phyloP scores from a whole-genome alignment of 2,113 vertebrate genomes.

The Xenopus laevis region DNA sequence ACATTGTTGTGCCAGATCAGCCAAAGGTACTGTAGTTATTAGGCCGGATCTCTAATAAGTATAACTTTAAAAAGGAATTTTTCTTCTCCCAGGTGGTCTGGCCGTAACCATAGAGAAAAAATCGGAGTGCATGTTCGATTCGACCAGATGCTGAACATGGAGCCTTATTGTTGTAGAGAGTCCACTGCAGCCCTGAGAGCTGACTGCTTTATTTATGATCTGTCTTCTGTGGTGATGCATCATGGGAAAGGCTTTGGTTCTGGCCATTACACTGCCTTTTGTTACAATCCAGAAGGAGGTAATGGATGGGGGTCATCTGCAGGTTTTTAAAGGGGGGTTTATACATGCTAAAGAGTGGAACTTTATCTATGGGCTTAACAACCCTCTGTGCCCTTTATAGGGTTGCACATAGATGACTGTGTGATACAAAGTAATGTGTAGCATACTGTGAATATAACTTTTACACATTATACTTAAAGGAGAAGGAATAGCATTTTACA shows the following conservation, averaged over 20 bases:
- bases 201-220: slow-evolving; percentile 71
- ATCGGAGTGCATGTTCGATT: slow-evolving; percentile 73
- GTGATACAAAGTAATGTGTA: too few species aligned
- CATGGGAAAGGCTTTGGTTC: slow-evolving; percentile 79
- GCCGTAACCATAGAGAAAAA: slow-evolving; percentile 74
- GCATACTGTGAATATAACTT: too few species aligned
- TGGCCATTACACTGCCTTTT: slow-evolving; percentile 79
- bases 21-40: too few species aligned
- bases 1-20: too few species aligned
- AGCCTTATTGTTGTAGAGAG: slow-evolving; percentile 74
- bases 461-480: too few species aligned
- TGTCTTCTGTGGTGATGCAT: slow-evolving; percentile 78
- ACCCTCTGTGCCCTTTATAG: too few species aligned
- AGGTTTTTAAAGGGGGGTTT: too few species aligned
- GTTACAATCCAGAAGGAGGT: slow-evolving; percentile 81
- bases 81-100: slow-evolving; percentile 68
- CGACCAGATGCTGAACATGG: slow-evolving; percentile 72
- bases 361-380: too few species aligned
- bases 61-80: too few species aligned
- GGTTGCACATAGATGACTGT: too few species aligned
- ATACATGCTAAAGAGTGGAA: too few species aligned
- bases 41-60: neutral
- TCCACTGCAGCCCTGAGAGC: slow-evolving; percentile 63
- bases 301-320: slow-evolving; percentile 8
- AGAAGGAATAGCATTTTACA: too few species aligned